Conservation (phyloP, 2,888 invertebrate genomes). For the Eristalis pertinax region DNA sequence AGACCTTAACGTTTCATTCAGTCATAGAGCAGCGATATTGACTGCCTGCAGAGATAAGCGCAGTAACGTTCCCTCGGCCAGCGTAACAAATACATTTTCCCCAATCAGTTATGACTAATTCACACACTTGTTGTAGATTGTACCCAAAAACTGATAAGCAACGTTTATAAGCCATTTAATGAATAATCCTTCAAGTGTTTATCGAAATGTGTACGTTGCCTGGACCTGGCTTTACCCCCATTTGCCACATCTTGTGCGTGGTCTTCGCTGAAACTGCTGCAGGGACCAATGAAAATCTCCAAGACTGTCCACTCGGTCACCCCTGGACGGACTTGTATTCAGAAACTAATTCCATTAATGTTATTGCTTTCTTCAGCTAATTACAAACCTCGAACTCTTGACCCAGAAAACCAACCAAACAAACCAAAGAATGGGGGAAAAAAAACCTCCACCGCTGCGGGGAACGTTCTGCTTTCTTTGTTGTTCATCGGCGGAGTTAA, state of each 20-base stretch:
- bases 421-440: neutral
- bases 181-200: neutral
- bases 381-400: constrained; percentile 28
- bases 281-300: too few species aligned
- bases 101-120: neutral
- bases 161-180: neutral
- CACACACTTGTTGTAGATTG: neutral
- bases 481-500: neutral
- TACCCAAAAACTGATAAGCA: neutral
- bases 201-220: too few species aligned
- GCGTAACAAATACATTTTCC: neutral
- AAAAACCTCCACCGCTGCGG: neutral
- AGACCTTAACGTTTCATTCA: neutral
- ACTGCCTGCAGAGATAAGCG: neutral
- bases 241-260: too few species aligned
- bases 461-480: too few species aligned
- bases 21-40: neutral
- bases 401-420: constrained; percentile 27
- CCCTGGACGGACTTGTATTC: neutral
- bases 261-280: too few species aligned
- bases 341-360: neutral
- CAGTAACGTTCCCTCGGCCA: neutral
- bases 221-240: too few species aligned
- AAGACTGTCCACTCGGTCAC: neutral
- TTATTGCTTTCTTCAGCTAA: neutral